Base-by-base conservation (phyloP, 1,140 invertebrate genomes). In the Drosophila guanche region DNA sequence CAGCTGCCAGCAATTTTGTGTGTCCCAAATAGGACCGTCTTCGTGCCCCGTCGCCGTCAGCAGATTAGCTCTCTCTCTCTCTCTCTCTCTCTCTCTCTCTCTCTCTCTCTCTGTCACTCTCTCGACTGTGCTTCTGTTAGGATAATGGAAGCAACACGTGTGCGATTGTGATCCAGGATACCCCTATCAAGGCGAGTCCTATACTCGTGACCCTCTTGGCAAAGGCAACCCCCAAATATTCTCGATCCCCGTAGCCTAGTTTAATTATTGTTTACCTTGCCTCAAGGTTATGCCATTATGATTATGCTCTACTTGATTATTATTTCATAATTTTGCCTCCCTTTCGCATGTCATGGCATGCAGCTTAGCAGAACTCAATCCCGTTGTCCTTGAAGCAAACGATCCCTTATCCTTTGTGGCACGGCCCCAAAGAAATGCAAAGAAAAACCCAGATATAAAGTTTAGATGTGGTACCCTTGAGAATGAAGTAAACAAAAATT, bases 241-340 rank as follows among this genome's bases (percentile, higher is more conserved):
- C 16, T 10, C 22, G 42, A 47, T 68, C 16, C 56, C 53, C 47
- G 41, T 53, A 37, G 53, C 23, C 75, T 45, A 43, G 54, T 70
- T 63, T 85, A 88, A 85, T 88, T 85, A 81, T 88, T 85, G 85
- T 85, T 85, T 88, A 85, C 83, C 65, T 70, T 69, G 57, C 77
- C 59, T 85, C 81, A 85, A 85, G 81, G 77, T 85, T 86, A 85
- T 68, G 77, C 57, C 77, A 80, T 76, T 78, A 75, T 83, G 73
- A 83, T 86, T 75, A 69, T 79, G 57, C 62, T 43, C 73, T 66
- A 81, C 73, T 74, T 86, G 77, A 86, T 81, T 85, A 81, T 88
- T 88, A 86, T 75, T 88, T 85, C 81, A 85, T 81, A 86, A 85
- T 81, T 68, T 62, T 16, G 57, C 54, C 57, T 54, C 53, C 47